Evolutionary conservation across 30 jellyfish, hydroid and myxozoan genomes (phyloP), one percentile per base, ranked within the genome.

Genomic region (Phacellophora camtschatica): DNA sequence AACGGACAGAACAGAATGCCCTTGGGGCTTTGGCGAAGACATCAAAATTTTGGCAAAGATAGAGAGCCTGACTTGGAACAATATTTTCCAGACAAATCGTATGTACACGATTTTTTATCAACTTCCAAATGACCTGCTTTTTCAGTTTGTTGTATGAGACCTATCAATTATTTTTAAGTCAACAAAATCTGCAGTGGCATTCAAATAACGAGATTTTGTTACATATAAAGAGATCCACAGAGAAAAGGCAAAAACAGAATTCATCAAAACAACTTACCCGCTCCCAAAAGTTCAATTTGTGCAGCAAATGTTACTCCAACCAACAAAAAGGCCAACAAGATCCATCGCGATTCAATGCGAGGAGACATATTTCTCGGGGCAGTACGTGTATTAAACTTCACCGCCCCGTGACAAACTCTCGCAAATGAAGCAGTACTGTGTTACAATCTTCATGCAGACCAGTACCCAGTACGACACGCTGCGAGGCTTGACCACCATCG

Each of bases 361-460:
- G 90, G 24, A 34, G 90, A 83, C 90, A 80, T 80, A 24, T 46
- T 80, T 64, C 90, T 56, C 71, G 90, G 90, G 90, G 90, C 90
- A 80, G 90, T 54, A 80, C 79, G 83, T 63, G 57, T 31, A 42
- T 23, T 15, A 24, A 29, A 64, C 83, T 45, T 30, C 42, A 80
- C 90, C 90, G 84, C 90, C 90, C 90, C 90, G 82, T 56, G 37
- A 37, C 84, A 80, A 77, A 71, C 76, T 35, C 84, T 71, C 84
- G 88, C 95, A 84, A 84, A 77, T 84, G 35, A 59, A 88, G 72
- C 95, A 84, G 88, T 34, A 30, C 13, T n/a, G 55, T 45, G 71
- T 18, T 13, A 19, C 84, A 71, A 80, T 84, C 88, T 84, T 30
- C 88, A 63, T 84, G 88, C 88, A 74, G 39, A 65, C 58, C 56